Conservation (phyloP, 23 tunicate genomes). For the Pegea sp. region DNA sequence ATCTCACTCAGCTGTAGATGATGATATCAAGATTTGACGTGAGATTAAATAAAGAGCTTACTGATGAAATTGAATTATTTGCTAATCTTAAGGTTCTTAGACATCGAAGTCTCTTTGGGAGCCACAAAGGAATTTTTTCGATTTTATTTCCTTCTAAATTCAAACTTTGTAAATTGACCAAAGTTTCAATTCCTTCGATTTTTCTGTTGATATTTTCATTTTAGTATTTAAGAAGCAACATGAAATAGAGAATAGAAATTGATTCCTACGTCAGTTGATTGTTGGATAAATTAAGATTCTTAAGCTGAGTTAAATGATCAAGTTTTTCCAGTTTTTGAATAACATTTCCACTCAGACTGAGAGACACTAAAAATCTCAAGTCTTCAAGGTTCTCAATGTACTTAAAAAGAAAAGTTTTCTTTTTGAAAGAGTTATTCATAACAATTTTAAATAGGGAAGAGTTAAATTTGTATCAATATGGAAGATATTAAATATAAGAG, state of each 20-base stretch:
- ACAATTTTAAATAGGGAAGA: background rate
- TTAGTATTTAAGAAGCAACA: background rate
- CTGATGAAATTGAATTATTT: slow-evolving; percentile 58
- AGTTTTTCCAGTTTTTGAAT: slow-evolving; percentile 53
- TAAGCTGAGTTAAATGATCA: slow-evolving; percentile 42
- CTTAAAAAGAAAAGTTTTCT: slow-evolving; percentile 14
- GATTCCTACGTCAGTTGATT: slow-evolving; percentile 45
- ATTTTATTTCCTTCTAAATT: slow-evolving; percentile 57
- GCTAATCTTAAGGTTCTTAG: slow-evolving; percentile 39
- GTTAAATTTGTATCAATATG: background rate
- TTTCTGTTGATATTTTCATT: slow-evolving; percentile 12
- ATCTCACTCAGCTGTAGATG: slow-evolving; percentile 57
- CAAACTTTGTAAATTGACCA: slow-evolving; percentile 48
- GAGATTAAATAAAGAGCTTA: slow-evolving; percentile 8
- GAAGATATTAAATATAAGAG: background rate
- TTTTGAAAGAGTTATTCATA: background rate
- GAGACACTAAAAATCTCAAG: slow-evolving; percentile 25
- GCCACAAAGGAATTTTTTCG: slow-evolving; percentile 65
- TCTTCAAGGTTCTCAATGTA: slow-evolving; percentile 88
- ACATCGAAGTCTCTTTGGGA: slow-evolving; percentile 51
- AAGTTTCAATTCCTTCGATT: slow-evolving; percentile 74
- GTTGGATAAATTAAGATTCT: slow-evolving; percentile 27
- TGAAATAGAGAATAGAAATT: background rate
- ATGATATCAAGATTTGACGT: too few species aligned
- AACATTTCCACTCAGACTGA: slow-evolving; percentile 44